Conservation (phyloP, 2,113 vertebrate genomes). For the Budorcas taxicolor region DNA sequence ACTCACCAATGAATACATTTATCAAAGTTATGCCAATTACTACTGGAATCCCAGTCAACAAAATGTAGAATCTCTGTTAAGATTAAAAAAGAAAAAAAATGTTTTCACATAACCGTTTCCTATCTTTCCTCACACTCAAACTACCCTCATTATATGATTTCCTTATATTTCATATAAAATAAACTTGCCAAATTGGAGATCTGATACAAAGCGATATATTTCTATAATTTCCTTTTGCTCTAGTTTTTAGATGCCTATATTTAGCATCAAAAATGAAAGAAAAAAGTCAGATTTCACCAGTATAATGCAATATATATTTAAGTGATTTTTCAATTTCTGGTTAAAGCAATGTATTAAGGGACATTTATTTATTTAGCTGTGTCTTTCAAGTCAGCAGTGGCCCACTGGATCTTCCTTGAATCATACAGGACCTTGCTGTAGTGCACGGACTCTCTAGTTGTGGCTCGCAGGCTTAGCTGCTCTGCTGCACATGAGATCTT, state of each 20-base stretch:
- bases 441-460: neutral
- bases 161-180: neutral
- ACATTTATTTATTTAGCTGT: neutral
- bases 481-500: neutral
- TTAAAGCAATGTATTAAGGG: neutral
- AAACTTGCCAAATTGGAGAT: slow-evolving; percentile 8
- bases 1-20: slow-evolving; percentile 93
- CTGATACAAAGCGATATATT: neutral
- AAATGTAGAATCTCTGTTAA: slow-evolving; percentile 85
- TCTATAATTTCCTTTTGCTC: neutral
- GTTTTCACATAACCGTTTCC: neutral
- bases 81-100: slow-evolving; percentile 44
- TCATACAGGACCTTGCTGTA: neutral
- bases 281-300: neutral
- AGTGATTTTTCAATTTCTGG: neutral
- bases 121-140: neutral
- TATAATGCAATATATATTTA: neutral
- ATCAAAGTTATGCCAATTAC: slow-evolving; percentile 80
- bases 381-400: neutral
- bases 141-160: neutral
- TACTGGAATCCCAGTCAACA: slow-evolving; percentile 89
- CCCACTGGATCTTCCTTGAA: neutral
- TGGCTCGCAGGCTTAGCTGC: neutral
- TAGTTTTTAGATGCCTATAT: neutral
- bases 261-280: neutral